Base-by-base conservation (phyloP, 2,888 invertebrate genomes). In the Caenorhabditis macrosperma region DNA sequence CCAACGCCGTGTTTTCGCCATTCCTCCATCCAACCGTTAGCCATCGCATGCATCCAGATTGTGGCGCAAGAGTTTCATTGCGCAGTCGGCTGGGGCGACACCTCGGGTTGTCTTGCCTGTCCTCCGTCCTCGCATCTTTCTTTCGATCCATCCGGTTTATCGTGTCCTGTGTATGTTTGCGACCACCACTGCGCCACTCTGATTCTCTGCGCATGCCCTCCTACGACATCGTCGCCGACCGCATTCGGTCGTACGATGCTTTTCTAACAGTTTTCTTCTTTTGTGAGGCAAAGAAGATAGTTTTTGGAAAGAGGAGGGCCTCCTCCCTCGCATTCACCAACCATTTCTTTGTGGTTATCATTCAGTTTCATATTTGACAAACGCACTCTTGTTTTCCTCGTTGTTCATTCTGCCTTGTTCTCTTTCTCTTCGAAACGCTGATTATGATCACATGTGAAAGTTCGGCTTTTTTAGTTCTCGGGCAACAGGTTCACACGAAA, bases 151-250 rank as follows among this genome's bases (percentile, higher is more conserved):
- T 74, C 74, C 74, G 74, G 74, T 74, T 74, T 74, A 64, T 74
- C 74, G 74, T 74, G 74, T 74, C 72, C 72, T 72, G 72, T 63
- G 61, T 57, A 64, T 74, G 74, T 74, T 74, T 74, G 74, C 74
- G 74, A 50, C 74, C 63, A 64, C 72, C 72, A 64, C 72, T 57
- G 41, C 74, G 64, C 64, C 50, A 64, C 64, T 74, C 74, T 74
- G 74, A 64, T 74, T 64, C 74, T 74, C 74, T 74, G 64, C 64
- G 74, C 74, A 64, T 72, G 63, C 48, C 33, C 46, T 72, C 38
- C 64, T 64, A 48, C 64, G 33, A 74, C 74, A 48, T 33, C 64
- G 50, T 55, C 64, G 46, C 35, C 55, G 46, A 63, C 64, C 64
- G 64, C 57, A 59, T 71, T 71, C 61, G 71, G 54, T 54, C 64